A percentile compares a stretch with the other conserved stretches of the same genome.
Evolutionary conservation across 1,140 invertebrate species (phyloP).

Genomic region (Scaptomyza pallida): DNA sequence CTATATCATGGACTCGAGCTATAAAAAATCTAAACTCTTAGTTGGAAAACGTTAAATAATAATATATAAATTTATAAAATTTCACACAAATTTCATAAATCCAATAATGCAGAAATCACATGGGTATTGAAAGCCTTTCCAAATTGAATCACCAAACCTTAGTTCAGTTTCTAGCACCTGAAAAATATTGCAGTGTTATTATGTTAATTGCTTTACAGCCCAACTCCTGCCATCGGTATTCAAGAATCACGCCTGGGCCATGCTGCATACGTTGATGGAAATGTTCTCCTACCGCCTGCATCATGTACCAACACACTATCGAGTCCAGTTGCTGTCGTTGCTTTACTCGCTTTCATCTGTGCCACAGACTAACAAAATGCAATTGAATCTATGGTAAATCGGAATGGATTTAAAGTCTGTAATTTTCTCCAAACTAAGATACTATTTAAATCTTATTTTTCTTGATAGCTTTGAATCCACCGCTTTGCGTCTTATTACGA

Average conservation of each 20-base stretch:
- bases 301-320: conserved; percentile 97
- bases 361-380: conserved; percentile 97
- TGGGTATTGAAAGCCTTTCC: too few species aligned
- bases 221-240: conserved; percentile 95
- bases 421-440: background rate
- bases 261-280: conserved; percentile 96
- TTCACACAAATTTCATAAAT: too few species aligned
- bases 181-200: too few species aligned
- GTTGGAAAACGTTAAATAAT: too few species aligned
- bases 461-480: conserved; percentile 92
- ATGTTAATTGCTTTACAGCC: conserved; percentile 84
- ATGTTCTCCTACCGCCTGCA: conserved; percentile 98
- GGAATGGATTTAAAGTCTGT: background rate
- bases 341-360: conserved; percentile 94
- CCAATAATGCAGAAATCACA: too few species aligned
- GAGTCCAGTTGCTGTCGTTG: conserved; percentile 95
- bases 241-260: conserved; percentile 96
- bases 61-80: too few species aligned
- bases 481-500: conserved; percentile 94
- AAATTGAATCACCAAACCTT: too few species aligned
- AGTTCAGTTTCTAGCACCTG: too few species aligned
- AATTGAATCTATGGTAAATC: conserved; percentile 92
- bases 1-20: too few species aligned
- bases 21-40: too few species aligned
- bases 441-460: conserved; percentile 78